A percentile compares a stretch with the other conserved stretches of the same genome.
phyloP scores from a whole-genome alignment of 2,113 vertebrate species.

The Osmerus mordax region DNA sequence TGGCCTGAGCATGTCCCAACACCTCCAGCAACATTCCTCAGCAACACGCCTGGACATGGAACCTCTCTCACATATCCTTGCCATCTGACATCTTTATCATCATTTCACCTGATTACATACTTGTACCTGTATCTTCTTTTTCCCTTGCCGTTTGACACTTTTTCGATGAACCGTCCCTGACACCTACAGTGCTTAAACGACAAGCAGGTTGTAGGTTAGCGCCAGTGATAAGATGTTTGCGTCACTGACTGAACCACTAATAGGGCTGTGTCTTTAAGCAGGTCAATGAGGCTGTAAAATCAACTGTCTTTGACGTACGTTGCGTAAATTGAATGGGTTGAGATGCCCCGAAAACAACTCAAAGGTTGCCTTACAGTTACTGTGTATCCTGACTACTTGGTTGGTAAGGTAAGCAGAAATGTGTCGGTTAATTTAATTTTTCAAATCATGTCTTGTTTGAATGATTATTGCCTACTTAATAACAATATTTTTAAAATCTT shows the following conservation, averaged over 20 bases:
- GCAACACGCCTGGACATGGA: neutral
- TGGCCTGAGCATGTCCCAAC: constrained; percentile 45
- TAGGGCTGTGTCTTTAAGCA: constrained; percentile 27
- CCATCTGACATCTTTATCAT: neutral
- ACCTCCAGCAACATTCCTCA: constrained; percentile 49
- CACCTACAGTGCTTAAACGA: neutral
- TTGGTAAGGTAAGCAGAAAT: constrained; percentile 33
- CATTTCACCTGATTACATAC: neutral
- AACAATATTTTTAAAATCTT: too few species aligned
- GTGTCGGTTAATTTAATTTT: neutral
- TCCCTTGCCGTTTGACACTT: too few species aligned
- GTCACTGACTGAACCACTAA: constrained; percentile 14
- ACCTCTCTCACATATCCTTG: too few species aligned
- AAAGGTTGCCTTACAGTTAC: constrained; percentile 6
- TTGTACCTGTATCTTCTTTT: neutral
- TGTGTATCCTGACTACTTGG: constrained; percentile 4
- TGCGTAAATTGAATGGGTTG: too few species aligned
- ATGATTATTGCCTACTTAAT: neutral
- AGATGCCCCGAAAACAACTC: neutral
- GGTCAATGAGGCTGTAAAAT: constrained; percentile 38
- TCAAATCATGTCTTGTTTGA: neutral
- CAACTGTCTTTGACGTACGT: constrained; percentile 1
- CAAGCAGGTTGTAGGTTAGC: neutral
- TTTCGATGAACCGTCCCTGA: neutral
- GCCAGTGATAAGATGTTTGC: neutral